Base-by-base conservation (phyloP, 2,113 vertebrate species). In the Tyto alba region DNA sequence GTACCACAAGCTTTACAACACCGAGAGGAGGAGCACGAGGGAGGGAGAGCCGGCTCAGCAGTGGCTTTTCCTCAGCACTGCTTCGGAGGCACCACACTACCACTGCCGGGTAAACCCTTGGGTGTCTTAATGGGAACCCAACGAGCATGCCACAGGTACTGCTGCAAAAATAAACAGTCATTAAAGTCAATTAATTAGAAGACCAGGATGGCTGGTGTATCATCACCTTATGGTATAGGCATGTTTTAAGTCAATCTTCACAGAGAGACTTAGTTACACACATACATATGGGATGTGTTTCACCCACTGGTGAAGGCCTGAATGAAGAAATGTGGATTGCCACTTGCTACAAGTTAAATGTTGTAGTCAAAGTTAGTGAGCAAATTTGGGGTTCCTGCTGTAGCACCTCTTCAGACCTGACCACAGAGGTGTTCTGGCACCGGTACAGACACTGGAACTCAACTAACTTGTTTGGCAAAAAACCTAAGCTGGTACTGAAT, bases 1-100 rank as follows among this genome's bases (percentile, higher is more conserved):
- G 13, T 13, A 45, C 22, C 43, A 66, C 1, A 5, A 52, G 30
- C 34, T 43, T 50, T 13, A 26, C 34, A 50, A 1, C 56, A 15
- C 7, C 0, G 0, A 50, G 62, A 41, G 21, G 18, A 80, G 26
- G 18, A 69, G 25, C 40, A 16, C 2, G 7, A 52, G 36, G 53
- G 23, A 57, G 30, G 41, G 9, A 75, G 74, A 52, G 19, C 20
- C 60, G 55, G 48, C 64, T 55, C 27, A 15, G 66, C 41, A 21
- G 5, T 1, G 6, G 38, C n/a, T 36, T 63, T n/a, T 34, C 22
- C 43, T 63, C 78, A 50, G 72, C 6, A 6, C 1, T 9, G 36
- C 34, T 89, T 47, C 13, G 36, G n/a, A 90, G 67, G 53, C n/a
- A 56, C 0, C 1, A 9, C 66, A 83, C 11, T 67, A 66, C 20